Evolutionary conservation across 1,140 invertebrate genomes (phyloP).

Genomic region (Acromyrmex echinatior): DNA sequence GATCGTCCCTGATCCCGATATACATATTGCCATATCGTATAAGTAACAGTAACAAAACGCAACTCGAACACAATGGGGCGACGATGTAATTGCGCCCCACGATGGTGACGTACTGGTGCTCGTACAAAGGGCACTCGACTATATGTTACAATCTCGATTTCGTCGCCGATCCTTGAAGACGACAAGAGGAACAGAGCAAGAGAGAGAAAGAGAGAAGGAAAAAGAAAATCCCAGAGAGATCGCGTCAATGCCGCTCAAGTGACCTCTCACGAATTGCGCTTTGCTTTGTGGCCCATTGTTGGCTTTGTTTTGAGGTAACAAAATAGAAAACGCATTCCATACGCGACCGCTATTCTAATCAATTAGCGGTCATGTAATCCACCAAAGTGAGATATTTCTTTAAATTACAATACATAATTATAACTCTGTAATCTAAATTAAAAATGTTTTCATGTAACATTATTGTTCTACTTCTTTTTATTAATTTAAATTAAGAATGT

Average conservation of each 20-base stretch:
- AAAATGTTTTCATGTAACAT: background rate
- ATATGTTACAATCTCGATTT: conserved; percentile 85
- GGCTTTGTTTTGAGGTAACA: conserved; percentile 86
- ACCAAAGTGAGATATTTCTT: background rate
- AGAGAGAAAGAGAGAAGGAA: conserved; percentile 42
- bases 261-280: conserved; percentile 78
- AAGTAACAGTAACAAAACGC: conserved; percentile 85
- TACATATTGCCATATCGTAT: conserved; percentile 21
- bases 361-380: conserved; percentile 80
- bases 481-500: background rate
- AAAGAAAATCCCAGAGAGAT: background rate
- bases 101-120: conserved; percentile 54
- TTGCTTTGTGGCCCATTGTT: conserved; percentile 79
- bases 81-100: conserved; percentile 83
- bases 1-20: background rate
- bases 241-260: conserved; percentile 72
- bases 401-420: background rate
- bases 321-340: conserved; percentile 86
- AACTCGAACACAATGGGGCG: conserved; percentile 78
- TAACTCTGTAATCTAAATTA: background rate
- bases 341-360: conserved; percentile 82
- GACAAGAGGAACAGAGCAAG: conserved; percentile 24
- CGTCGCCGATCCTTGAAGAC: conserved; percentile 80
- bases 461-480: background rate
- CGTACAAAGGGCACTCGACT: conserved; percentile 83